Evolutionary conservation across 2,113 vertebrate species (phyloP).

Genomic region (Scomber scombrus): DNA sequence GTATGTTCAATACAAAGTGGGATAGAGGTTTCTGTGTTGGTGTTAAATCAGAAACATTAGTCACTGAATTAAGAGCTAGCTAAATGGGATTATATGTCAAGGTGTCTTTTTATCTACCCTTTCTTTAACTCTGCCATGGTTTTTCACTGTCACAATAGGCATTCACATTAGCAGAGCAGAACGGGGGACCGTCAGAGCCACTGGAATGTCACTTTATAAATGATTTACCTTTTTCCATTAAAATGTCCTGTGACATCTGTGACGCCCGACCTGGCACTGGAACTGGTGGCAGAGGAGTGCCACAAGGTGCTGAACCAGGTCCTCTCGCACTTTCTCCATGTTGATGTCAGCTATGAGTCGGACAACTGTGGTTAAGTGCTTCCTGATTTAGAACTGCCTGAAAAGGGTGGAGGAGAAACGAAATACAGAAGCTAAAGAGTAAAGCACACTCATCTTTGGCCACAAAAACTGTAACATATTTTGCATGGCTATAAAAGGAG

Average conservation of each 20-base stretch:
- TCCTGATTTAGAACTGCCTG: slow-evolving; percentile 68
- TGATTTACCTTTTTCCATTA: slow-evolving; percentile 82
- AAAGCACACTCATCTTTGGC: neutral
- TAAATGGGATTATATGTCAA: slow-evolving; percentile 48
- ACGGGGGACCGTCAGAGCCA: slow-evolving; percentile 19
- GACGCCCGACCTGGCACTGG: slow-evolving; percentile 72
- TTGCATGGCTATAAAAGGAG: neutral
- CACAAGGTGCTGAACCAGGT: slow-evolving; percentile 69
- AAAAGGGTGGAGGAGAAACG: neutral
- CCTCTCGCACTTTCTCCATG: slow-evolving; percentile 46
- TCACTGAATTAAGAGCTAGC: slow-evolving; percentile 22
- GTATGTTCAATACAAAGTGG: slow-evolving; percentile 2
- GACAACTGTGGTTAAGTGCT: slow-evolving; percentile 68
- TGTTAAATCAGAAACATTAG: slow-evolving; percentile 36
- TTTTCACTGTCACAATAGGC: slow-evolving; percentile 44
- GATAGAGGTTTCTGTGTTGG: slow-evolving; percentile 2
- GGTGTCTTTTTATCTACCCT: slow-evolving; percentile 34
- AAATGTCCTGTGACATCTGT: slow-evolving; percentile 83
- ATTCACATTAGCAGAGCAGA: slow-evolving; percentile 36
- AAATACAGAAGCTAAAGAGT: neutral
- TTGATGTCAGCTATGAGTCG: slow-evolving; percentile 36
- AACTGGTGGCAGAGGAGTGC: slow-evolving; percentile 63
- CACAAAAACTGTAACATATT: neutral
- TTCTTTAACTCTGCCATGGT: slow-evolving; percentile 25
- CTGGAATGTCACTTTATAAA: slow-evolving; percentile 71